Conservation (phyloP, 2,888 invertebrate genomes). For the Pyrocoelia pectoralis region DNA sequence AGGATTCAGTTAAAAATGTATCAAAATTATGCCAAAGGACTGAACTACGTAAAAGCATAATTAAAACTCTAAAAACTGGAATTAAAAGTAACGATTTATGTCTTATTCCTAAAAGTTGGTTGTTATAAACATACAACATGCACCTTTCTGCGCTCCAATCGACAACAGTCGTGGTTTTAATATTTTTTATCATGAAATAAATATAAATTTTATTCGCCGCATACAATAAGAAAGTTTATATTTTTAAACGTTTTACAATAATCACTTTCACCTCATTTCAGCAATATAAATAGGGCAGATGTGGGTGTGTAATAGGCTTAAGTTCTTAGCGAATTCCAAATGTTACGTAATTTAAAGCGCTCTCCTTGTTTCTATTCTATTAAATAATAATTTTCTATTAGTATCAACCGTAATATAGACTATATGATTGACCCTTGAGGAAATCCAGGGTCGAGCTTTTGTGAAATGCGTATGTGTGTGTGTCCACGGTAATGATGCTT, state of each 20-base stretch:
- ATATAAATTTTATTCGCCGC: no score
- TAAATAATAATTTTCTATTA: slow-evolving; percentile 12
- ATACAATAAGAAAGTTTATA: no score
- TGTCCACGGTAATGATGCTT: background rate
- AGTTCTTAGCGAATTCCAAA: background rate
- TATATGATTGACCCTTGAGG: background rate
- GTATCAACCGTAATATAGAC: slow-evolving; percentile 6
- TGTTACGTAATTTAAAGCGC: background rate
- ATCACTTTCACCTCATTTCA: background rate
- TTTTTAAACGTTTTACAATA: background rate
- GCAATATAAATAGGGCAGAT: background rate
- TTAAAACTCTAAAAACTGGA: no score
- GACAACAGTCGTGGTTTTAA: no score
- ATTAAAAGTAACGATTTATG: no score
- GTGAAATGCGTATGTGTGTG: background rate
- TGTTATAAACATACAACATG: no score
- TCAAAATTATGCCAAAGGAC: no score
- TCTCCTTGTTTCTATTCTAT: slow-evolving; percentile 5
- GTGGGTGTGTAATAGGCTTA: slow-evolving; percentile 3
- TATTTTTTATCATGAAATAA: no score
- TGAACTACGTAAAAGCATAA: no score
- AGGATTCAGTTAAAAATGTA: no score
- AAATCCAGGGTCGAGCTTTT: background rate
- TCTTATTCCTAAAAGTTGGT: no score
- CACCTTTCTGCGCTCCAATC: no score